Conservation (phyloP, 2,113 vertebrate genomes). For the Cyprinodon brontotheroides region DNA sequence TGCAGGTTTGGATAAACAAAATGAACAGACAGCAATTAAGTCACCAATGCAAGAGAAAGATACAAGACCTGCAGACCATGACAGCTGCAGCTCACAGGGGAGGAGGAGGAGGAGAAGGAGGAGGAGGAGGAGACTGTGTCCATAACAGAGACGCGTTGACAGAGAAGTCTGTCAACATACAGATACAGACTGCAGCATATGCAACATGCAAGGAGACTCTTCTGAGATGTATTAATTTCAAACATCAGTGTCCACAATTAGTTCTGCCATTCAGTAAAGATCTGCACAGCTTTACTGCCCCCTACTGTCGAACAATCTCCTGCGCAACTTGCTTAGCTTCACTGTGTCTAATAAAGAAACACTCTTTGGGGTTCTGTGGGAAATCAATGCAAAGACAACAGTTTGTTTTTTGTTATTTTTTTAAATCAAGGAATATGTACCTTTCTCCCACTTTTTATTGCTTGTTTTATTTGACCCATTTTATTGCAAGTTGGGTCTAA, state of each 20-base stretch:
- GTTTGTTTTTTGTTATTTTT: too few relatives aligned
- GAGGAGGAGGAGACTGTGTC: neutral
- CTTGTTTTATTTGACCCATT: too few relatives aligned
- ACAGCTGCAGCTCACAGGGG: slow-evolving; percentile 3
- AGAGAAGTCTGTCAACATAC: neutral
- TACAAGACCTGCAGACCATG: neutral
- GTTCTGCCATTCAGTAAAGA: neutral
- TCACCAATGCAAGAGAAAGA: neutral
- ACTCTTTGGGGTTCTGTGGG: neutral
- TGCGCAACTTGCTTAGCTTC: slow-evolving; percentile 14
- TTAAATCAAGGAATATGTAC: neutral
- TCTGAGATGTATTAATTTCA: slow-evolving; percentile 10
- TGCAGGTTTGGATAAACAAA: neutral
- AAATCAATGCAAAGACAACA: neutral
- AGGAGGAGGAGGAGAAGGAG: neutral
- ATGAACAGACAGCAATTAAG: neutral
- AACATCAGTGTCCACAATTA: neutral
- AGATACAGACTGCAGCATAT: neutral
- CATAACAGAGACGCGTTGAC: neutral
- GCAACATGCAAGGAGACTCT: neutral
- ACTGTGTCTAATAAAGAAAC: neutral
- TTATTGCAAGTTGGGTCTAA: too few relatives aligned
- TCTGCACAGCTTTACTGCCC: slow-evolving; percentile 47
- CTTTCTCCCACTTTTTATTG: neutral
- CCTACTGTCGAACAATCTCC: slow-evolving; percentile 32